Evolutionary conservation across 2,797 vertebrate genomes (phyloP).

Genomic region (Astyanax mexicanus): DNA sequence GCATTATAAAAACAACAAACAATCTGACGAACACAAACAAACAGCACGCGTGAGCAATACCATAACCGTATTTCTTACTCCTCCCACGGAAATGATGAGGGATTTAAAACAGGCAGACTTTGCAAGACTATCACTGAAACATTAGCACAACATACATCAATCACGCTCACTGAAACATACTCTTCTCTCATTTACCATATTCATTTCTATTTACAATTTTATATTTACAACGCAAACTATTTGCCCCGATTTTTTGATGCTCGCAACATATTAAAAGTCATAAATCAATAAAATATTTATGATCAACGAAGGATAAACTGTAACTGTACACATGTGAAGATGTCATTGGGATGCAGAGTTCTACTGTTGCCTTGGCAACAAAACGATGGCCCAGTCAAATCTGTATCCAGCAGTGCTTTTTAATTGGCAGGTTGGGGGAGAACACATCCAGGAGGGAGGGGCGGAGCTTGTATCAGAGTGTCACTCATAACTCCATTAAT

Average conservation of each 20-base stretch:
- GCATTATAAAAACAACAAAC: neutral
- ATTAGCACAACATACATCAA: slow-evolving; percentile 44
- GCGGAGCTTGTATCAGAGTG: neutral
- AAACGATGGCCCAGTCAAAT: slow-evolving; percentile 5
- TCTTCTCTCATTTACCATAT: slow-evolving; percentile 60
- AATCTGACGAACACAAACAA: neutral
- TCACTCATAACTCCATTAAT: slow-evolving; percentile 88
- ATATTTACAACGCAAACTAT: slow-evolving; percentile 71
- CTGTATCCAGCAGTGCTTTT: slow-evolving; percentile 43
- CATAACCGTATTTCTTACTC: slow-evolving; percentile 28
- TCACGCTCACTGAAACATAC: slow-evolving; percentile 38
- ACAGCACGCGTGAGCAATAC: slow-evolving; percentile 36
- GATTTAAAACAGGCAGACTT: slow-evolving; percentile 53
- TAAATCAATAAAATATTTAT: slow-evolving; percentile 51
- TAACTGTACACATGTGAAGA: neutral
- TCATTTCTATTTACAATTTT: slow-evolving; percentile 79
- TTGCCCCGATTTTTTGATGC: no score
- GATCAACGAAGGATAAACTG: slow-evolving; percentile 1
- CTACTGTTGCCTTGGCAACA: slow-evolving; percentile 39
- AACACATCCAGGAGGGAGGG: slow-evolving; percentile 49
- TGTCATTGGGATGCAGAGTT: neutral
- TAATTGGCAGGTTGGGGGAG: slow-evolving; percentile 21
- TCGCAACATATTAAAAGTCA: no score
- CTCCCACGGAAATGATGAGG: slow-evolving; percentile 71
- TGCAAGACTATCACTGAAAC: slow-evolving; percentile 48